Evolutionary conservation across 2,888 invertebrate genomes (phyloP), one percentile per base, ranked within the genome.

Genomic region (Macrophya alboannulata): DNA sequence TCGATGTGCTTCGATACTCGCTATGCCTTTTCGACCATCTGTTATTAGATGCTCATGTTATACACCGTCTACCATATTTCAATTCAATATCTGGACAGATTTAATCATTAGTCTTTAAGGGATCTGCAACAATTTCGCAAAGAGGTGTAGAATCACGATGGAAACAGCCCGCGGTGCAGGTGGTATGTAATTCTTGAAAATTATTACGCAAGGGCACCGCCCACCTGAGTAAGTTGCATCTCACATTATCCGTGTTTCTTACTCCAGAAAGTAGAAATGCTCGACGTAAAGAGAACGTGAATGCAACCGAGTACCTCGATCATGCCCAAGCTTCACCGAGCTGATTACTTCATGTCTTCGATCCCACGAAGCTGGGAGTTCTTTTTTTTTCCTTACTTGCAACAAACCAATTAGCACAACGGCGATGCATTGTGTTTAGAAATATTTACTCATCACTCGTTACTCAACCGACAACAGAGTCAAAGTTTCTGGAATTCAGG

Each of bases 311-410:
- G 45, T 51, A 48, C 68, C 65, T 71, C 51, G 83, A 65, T 65
- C 68, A 68, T 68, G 68, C 71, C n/a, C 68, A 48, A 71, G 68
- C 43, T 21, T n/a, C 81, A n/a, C 40, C 83, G 83, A 83, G 59
- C 37, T 65, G 81, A 83, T 83, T 83, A 83, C 83, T 83, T 83
- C 83, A 83, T 62, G 48, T 68, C 68, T 83, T 71, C 68, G 83
- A 48, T 83, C 83, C 83, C 83, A 83, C 83, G 83, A 43, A 83
- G 83, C 21, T 45, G 31, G 43, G 10, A 21, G 40, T 43, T 17
- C 31, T 31, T 31, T 31, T 31, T 17, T 83, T 83, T 68, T 65
- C 68, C 48, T 81, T 43, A 48, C 62, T 81, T 65, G 62, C 62
- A 51, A 40, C 48, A 83, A 71, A 83, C 83, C 83, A 83, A 83